A percentile compares a stretch with the other conserved stretches of the same genome.
Evolutionary conservation across 2,113 vertebrate species (phyloP).

Genomic region (Entomyzon cyanotis): DNA sequence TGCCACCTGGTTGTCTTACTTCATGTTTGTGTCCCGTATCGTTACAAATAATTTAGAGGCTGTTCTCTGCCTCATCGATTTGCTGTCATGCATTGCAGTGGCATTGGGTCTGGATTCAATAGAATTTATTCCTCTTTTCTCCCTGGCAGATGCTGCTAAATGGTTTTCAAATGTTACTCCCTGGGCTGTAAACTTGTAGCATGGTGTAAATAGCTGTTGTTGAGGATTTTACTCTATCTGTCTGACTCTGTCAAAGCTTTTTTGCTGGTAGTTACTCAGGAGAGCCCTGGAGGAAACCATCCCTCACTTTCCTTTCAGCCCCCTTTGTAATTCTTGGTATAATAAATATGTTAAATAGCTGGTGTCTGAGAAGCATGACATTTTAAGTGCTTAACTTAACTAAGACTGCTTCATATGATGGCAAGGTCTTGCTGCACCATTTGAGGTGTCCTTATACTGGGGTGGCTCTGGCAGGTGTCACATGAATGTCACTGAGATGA

Average conservation of each 20-base stretch:
- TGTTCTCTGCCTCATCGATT: neutral
- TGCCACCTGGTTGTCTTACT: neutral
- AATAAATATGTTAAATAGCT: conserved; percentile 1
- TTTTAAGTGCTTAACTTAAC: neutral
- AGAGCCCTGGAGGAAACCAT: neutral
- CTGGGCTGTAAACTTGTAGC: neutral
- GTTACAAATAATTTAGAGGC: neutral
- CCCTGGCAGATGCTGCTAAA: neutral
- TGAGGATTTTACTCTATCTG: neutral
- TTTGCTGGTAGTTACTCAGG: neutral
- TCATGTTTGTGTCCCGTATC: rapidly evolving
- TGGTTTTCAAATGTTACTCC: neutral
- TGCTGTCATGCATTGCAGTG: neutral
- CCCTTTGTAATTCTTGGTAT: neutral
- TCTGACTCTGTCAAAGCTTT: neutral
- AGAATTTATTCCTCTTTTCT: neutral
- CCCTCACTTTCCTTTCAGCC: conserved; percentile 3
- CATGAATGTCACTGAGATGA: neutral
- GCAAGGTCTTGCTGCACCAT: neutral
- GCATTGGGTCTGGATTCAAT: neutral
- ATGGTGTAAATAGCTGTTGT: neutral
- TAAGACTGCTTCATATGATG: neutral
- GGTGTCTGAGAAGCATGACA: neutral
- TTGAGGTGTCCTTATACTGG: neutral
- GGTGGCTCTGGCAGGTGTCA: neutral